Percentiles rank a stretch among this genome's conserved stretches.
Evolutionary conservation across 2,113 vertebrate species (phyloP).

Genomic region (Uropsilus gracilis): DNA sequence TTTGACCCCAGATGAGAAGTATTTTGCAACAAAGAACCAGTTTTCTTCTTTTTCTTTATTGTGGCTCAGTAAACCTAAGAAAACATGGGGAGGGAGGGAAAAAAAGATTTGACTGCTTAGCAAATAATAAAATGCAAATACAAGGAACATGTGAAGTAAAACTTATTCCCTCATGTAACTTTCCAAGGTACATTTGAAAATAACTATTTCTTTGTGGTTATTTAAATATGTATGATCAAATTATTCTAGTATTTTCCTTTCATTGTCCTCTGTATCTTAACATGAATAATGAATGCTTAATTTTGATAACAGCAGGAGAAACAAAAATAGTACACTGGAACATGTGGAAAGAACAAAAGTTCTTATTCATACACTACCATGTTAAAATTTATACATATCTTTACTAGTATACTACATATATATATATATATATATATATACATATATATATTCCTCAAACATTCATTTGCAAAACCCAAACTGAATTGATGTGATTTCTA

Average conservation of each 20-base stretch:
- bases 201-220: background rate
- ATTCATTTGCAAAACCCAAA: background rate
- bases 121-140: background rate
- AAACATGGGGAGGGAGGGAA: background rate
- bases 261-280: slow-evolving; percentile 24
- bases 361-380: background rate
- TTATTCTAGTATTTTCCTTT: slow-evolving; percentile 28
- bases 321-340: slow-evolving; percentile 1
- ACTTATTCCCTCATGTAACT: background rate
- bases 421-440: background rate
- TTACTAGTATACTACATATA: background rate
- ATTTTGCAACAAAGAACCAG: background rate
- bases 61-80: background rate
- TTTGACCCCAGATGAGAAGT: background rate
- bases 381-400: background rate
- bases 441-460: background rate
- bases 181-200: background rate
- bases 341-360: background rate
- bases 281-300: slow-evolving; percentile 58
- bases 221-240: slow-evolving; percentile 45
- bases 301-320: slow-evolving; percentile 43
- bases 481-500: background rate
- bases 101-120: background rate
- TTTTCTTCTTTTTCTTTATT: background rate
- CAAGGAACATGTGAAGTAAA: background rate